phyloP scores from a whole-genome alignment of 2,888 invertebrate species.

The Calameuta idolon region DNA sequence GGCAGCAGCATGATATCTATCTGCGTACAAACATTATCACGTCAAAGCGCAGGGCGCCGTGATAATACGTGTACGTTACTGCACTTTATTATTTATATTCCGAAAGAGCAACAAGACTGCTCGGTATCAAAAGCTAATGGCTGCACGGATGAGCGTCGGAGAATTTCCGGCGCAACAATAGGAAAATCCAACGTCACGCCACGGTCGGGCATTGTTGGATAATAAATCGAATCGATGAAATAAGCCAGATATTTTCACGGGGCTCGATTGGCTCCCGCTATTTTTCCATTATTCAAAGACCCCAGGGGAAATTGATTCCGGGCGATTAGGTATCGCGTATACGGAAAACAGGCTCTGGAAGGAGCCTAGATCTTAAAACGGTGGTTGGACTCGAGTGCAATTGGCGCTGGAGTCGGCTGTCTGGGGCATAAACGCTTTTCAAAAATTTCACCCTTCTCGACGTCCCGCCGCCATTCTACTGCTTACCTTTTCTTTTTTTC shows the following conservation, averaged over 20 bases:
- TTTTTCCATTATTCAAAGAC: slow-evolving; percentile 9
- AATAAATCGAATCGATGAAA: slow-evolving; percentile 5
- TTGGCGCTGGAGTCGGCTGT: not conserved
- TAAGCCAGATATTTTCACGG: slow-evolving; percentile 3
- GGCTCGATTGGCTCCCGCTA: not conserved
- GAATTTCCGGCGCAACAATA: not conserved
- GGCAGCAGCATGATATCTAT: not conserved
- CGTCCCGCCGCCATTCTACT: not conserved
- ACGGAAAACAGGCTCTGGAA: not conserved
- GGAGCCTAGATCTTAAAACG: not conserved
- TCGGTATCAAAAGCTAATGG: not conserved
- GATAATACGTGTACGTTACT: not conserved
- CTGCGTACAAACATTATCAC: not conserved
- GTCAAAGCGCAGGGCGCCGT: not conserved
- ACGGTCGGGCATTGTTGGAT: slow-evolving; percentile 1
- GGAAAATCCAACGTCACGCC: not conserved
- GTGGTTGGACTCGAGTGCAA: not conserved
- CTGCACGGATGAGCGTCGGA: not conserved
- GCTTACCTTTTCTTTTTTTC: not conserved
- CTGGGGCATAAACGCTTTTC: not conserved
- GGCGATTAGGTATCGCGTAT: slow-evolving; percentile 1
- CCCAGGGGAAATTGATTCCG: slow-evolving; percentile 7
- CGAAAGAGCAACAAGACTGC: not conserved
- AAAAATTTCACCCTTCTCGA: not conserved
- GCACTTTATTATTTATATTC: not conserved